A percentile compares a stretch with the other conserved stretches of the same genome.
Conservation (phyloP, 2,888 invertebrate species). For the Copidosoma aretas region DNA sequence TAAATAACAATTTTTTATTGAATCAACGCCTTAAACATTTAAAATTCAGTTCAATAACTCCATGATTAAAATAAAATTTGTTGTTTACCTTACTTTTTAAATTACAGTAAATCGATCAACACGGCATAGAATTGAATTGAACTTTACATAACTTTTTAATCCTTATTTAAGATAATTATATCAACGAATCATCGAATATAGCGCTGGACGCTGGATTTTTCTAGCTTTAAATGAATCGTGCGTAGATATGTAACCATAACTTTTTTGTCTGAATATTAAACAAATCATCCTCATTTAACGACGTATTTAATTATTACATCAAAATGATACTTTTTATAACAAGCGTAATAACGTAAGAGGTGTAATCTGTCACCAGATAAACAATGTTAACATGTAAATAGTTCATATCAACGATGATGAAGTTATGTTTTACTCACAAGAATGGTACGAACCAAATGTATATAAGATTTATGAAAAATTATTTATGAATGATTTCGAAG, state of each 20-base stretch:
- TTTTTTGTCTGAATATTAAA: neutral
- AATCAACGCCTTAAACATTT: too few species aligned
- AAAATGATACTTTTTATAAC: neutral
- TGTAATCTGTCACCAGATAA: neutral
- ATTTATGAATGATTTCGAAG: too few species aligned
- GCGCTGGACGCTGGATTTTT: constrained; percentile 25
- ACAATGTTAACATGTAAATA: constrained; percentile 7
- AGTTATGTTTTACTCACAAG: constrained; percentile 8
- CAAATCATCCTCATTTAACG: neutral
- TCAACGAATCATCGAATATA: neutral
- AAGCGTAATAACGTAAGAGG: neutral
- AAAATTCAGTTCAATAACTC: too few species aligned
- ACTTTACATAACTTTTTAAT: neutral
- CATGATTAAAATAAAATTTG: too few species aligned
- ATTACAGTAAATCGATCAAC: too few species aligned
- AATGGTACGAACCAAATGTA: neutral
- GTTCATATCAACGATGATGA: constrained; percentile 1
- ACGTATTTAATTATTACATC: neutral
- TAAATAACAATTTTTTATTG: too few species aligned
- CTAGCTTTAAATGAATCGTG: neutral
- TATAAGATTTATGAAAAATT: neutral
- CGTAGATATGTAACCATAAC: neutral
- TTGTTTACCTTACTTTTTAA: neutral
- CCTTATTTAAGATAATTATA: neutral
- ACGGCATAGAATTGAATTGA: neutral